Evolutionary conservation across 2,888 invertebrate species (phyloP), one percentile per base, ranked within the genome.

Genomic region (Himalopsyche tibetana): DNA sequence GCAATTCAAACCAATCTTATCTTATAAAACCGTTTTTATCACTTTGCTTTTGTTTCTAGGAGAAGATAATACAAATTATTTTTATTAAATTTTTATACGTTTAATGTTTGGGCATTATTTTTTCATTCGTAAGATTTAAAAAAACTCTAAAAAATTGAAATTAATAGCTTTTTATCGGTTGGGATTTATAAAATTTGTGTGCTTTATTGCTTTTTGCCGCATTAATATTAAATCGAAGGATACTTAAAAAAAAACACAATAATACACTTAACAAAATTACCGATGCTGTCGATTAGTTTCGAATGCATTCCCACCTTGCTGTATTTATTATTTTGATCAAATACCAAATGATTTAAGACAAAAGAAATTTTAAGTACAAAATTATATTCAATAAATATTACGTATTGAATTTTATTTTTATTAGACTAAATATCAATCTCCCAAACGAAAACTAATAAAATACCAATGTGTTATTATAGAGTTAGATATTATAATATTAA

Each of bases 371-470:
- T 74, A 74, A 74, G 74, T 74, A 74, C 36, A 74, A 74, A 74
- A 74, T 74, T 74, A 74, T 74, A 74, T 74, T 74, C 74, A 74
- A 74, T 74, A 74, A 74, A 74, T 74, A 74, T 74, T 74, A 74
- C 74, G 74, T 74, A 74, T 74, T 74, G 74, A 74, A 74, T 74
- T 74, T 74, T 74, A 74, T 74, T 74, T 74, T 74, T 74, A 38
- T 74, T 74, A 74, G 74, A 74, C 74, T 74, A 74, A 38, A 74
- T 74, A 74, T 74, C 74, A 74, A 74, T 74, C 74, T 74, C 74
- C 74, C 74, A 36, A 74, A 74, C 12, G 74, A 36, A 74, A 74
- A 36, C 74, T 74, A 74, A 74, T 74, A 74, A 74, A 74, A 74
- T 74, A 74, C 74, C 74, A 74, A 74, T 74, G 74, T 74, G 19